Conservation (phyloP, 2,113 vertebrate species). For the Carollia perspicillata region DNA sequence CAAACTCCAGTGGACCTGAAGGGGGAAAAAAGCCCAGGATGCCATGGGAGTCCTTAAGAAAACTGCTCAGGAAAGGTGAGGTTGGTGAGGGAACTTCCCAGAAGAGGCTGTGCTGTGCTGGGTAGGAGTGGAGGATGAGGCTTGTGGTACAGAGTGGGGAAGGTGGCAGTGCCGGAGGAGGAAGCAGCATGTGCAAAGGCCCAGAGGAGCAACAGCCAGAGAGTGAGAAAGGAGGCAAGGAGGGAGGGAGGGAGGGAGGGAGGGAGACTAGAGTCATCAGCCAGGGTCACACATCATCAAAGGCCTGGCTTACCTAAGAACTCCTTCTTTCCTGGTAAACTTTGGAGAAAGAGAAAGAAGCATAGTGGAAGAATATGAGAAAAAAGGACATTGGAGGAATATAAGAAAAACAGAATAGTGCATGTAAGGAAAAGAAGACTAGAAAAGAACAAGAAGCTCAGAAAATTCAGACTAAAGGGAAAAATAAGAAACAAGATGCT, state of each 20-base stretch:
- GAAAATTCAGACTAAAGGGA: neutral
- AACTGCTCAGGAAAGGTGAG: neutral
- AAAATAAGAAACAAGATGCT: neutral
- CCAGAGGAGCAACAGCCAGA: neutral
- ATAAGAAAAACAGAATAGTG: neutral
- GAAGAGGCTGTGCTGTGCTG: neutral
- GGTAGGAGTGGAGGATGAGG: neutral
- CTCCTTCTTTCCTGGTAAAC: neutral
- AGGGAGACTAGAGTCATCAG: neutral
- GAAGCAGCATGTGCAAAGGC: neutral
- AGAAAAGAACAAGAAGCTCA: neutral
- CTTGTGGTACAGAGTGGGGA: neutral
- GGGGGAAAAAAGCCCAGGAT: neutral
- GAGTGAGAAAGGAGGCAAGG: neutral
- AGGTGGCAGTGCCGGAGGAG: neutral
- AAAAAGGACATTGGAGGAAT: neutral
- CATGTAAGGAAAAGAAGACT: neutral
- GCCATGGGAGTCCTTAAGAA: neutral
- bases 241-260: rapidly evolving
- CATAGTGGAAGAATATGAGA: no score
- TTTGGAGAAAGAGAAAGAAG: neutral
- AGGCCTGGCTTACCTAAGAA: neutral
- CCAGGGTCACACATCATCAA: neutral
- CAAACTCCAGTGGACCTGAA: neutral
- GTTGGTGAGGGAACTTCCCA: neutral